Evolutionary conservation across 2,113 vertebrate species (phyloP), one percentile per base, ranked within the genome.

Genomic region (Pyrgilauda ruficollis): DNA sequence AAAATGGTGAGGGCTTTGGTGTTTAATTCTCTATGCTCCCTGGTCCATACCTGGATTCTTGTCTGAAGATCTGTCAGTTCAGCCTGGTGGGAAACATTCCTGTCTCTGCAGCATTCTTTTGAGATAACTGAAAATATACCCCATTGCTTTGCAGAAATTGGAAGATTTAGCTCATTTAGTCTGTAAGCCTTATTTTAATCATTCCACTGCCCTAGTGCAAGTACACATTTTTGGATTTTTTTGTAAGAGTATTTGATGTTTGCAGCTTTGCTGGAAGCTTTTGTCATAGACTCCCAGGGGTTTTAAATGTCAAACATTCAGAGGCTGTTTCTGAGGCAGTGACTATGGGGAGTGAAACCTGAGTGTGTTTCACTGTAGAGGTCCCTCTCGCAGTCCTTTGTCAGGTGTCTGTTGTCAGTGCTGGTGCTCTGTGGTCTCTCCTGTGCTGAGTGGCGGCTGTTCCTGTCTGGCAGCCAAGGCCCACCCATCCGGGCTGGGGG

Each of bases 401-500:
- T 49, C 44, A 14, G 19, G 15, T 0, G 0, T 7, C 21, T 18
- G 1, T 6, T 24, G 35, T 12, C 31, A 33, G 0, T 2, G 50
- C 35, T 17, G 18, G 18, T 26, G 24, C 50, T 44, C 61, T 44
- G 22, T 0, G 0, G 17, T 39, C 11, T n/a, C 35, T 13, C 4
- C 14, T 9, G 17, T 5, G 4, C 9, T 16, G 26, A 20, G 33
- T 7, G 39, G 43, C 64, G 35, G 20, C 46, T 59, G 35, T 9
- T 15, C 20, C 7, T 2, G 4, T 20, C 37, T 33, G 18, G 30
- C 30, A 81, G 52, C 24, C 43, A 49, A 61, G 31, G 6, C 16
- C 14, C 30, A 27, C 35, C 27, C 30, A 23, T 43, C 12, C 0
- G 0, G 16, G 3, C 5, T 31, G 31, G 15, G 31, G 37, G 30